Evolutionary conservation across 1,140 invertebrate genomes (phyloP).

Genomic region (Subanguina moxae): DNA sequence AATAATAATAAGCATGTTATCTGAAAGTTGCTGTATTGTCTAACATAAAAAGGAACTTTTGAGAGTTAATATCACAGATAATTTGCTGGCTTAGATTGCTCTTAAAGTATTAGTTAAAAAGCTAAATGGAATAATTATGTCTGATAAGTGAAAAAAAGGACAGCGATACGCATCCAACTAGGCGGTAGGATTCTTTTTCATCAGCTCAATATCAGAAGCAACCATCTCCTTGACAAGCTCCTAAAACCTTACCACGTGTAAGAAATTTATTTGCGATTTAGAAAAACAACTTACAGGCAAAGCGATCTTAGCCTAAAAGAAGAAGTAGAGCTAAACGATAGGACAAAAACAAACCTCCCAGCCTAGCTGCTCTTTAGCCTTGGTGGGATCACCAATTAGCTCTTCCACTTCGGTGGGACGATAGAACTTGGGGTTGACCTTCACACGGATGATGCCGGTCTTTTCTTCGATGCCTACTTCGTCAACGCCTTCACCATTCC

Average conservation of each 20-base stretch:
- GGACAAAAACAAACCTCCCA: conserved; percentile 87
- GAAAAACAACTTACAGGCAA: conserved; percentile 5
- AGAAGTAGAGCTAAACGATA: no score
- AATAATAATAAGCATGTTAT: no score
- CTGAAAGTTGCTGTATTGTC: no score
- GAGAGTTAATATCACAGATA: no score
- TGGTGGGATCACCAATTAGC: conserved; percentile 80
- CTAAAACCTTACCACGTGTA: no score
- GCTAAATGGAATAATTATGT: not conserved
- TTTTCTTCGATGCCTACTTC: conserved; percentile 82
- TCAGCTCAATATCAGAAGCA: conserved; percentile 81
- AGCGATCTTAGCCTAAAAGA: not conserved
- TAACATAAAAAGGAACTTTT: no score
- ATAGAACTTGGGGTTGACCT: conserved; percentile 89
- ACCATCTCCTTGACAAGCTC: conserved; percentile 92
- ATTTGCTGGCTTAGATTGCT: no score
- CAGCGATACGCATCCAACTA: conserved; percentile 22
- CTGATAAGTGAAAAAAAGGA: not conserved
- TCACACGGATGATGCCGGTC: conserved; percentile 76
- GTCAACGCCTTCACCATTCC: conserved; percentile 78
- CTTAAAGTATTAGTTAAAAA: not conserved
- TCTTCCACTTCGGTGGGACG: conserved; percentile 95
- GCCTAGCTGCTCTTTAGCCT: conserved; percentile 77
- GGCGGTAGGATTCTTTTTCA: conserved; percentile 76
- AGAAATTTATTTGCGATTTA: no score